phyloP scores from a whole-genome alignment of 2,113 vertebrate species.

The Gallinago media region DNA sequence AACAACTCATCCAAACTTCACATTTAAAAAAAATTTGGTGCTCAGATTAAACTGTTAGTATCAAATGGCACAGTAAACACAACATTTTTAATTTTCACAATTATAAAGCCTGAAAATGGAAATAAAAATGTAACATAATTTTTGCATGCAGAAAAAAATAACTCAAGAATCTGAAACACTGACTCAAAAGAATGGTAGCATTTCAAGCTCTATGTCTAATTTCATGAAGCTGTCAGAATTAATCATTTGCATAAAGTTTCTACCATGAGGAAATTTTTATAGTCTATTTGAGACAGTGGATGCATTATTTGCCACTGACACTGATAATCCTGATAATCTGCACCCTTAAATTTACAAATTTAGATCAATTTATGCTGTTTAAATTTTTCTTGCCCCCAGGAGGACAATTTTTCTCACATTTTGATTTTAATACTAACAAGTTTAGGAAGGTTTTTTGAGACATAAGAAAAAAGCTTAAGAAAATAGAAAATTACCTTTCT shows the following conservation, averaged over 20 bases:
- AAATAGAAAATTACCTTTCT: slow-evolving; percentile 51
- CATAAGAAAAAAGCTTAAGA: background rate
- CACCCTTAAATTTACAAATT: background rate
- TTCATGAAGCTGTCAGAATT: background rate
- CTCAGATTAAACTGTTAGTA: background rate
- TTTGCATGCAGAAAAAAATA: background rate
- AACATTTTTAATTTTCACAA: background rate
- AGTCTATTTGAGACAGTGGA: background rate
- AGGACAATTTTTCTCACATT: background rate
- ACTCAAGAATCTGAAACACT: background rate
- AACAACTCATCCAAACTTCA: background rate
- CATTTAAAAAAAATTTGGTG: background rate
- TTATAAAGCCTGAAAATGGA: background rate
- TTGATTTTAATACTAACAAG: background rate
- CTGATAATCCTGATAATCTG: background rate
- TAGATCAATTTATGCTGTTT: background rate
- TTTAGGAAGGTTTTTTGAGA: background rate
- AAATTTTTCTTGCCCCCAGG: no score
- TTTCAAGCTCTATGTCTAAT: background rate
- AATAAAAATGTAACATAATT: background rate
- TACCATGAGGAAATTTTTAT: background rate
- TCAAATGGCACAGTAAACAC: background rate
- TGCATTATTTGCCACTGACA: background rate
- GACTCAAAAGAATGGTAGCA: rapidly evolving
- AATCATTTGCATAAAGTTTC: background rate